Base-by-base conservation (phyloP, 2,888 invertebrate genomes). In the Nemoura dubitans region DNA sequence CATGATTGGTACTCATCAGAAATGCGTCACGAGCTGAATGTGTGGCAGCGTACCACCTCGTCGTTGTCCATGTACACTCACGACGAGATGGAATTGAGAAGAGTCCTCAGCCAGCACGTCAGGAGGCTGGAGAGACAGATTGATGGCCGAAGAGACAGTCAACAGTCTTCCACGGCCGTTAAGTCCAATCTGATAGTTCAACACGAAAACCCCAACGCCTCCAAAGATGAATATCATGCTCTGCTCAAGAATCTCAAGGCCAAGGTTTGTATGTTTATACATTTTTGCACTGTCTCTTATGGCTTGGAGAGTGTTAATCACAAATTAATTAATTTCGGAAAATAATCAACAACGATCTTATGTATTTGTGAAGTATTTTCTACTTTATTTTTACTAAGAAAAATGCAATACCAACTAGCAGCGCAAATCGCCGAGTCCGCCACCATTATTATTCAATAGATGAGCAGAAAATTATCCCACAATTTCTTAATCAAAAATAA, bases 1-100 rank as follows among this genome's bases (percentile, higher is more conserved):
- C 21, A 26, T 76, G 76, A 76, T 76, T 59, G 30, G 14, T 14
- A 83, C 81, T 86, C 16, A 14, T 89, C 92, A 95, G 97, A 97
- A 90, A 91, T 98, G 88, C 94, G 95, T 28, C 95, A 97, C 88
- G 97, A 97, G 91, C 96, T 98, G 83, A 95, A 95, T 0, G 95
- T 97, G 16, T 98, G 98, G 98, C 94, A 95, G 90, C 93, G 95
- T 85, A 95, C 95, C 0, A 96, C 95, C 0, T 95, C 95, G 0
- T 96, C 96, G 0, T 91, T 98, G 25, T 95, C 96, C 0, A 95
- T 95, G 0, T 97, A 96, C 90, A 96, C 97, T 2, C 94, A 96
- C 90, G 97, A 98, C 89, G 98, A 97, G 89, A 96, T 95, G 88
- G 91, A 95, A 21, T 97, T 98, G 10, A 93, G 96, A 86, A 94